Percentiles rank a stretch among this genome's conserved stretches.
Conservation (phyloP, 1,140 invertebrate species). For the Akabosia matsudoensis region DNA sequence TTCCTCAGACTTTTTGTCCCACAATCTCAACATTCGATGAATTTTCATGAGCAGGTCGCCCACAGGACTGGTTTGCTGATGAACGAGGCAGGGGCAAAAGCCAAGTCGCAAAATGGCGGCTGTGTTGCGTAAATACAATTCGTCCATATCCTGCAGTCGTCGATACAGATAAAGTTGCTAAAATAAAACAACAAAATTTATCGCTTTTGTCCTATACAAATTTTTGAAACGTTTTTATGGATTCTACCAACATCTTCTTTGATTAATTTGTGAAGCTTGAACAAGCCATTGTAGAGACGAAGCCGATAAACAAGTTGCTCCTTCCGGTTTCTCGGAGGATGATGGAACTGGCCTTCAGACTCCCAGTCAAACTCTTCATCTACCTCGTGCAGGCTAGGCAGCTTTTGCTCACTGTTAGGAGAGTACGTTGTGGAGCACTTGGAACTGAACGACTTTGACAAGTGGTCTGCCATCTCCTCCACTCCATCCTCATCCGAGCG, state of each 20-base stretch:
- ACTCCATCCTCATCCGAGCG: too few relatives aligned
- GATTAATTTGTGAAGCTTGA: background rate
- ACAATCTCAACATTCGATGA: background rate
- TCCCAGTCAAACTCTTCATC: background rate
- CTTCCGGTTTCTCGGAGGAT: background rate
- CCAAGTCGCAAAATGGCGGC: background rate
- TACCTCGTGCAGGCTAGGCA: background rate
- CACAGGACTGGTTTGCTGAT: slow-evolving; percentile 1
- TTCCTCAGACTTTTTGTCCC: background rate
- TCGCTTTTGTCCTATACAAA: too few relatives aligned
- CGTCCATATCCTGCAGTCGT: background rate
- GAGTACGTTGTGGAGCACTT: too few relatives aligned
- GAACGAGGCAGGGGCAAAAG: background rate
- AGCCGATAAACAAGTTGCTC: background rate
- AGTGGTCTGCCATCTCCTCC: too few relatives aligned
- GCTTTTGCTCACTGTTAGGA: too few relatives aligned
- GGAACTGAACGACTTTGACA: too few relatives aligned
- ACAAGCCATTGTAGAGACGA: background rate
- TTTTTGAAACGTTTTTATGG: too few relatives aligned
- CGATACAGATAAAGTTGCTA: background rate
- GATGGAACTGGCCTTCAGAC: too few relatives aligned
- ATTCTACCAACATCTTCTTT: background rate
- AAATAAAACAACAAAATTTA: too few relatives aligned
- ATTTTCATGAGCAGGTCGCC: background rate
- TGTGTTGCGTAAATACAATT: background rate